A percentile compares a stretch with the other conserved stretches of the same genome.
Evolutionary conservation across 2,113 vertebrate genomes (phyloP).

Genomic region (Trematomus loennbergii): DNA sequence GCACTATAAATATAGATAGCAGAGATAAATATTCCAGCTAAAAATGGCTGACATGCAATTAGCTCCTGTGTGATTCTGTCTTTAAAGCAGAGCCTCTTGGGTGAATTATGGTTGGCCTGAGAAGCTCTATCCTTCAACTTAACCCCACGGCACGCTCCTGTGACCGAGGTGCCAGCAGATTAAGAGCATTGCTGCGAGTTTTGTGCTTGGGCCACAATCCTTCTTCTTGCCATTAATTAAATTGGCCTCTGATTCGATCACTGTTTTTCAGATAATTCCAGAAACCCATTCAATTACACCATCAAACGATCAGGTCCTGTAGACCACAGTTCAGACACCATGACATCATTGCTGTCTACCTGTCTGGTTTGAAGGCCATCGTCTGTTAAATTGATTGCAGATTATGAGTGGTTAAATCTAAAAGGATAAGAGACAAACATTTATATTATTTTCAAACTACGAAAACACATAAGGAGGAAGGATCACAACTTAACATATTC

Average conservation of each 20-base stretch:
- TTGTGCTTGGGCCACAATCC: slow-evolving; percentile 30
- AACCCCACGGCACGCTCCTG: slow-evolving; percentile 29
- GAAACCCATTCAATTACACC: slow-evolving; percentile 70
- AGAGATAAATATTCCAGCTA: slow-evolving; percentile 60
- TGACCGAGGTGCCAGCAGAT: slow-evolving; percentile 41
- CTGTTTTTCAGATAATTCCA: slow-evolving; percentile 58
- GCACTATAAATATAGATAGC: slow-evolving; percentile 38
- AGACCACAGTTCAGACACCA: slow-evolving; percentile 32
- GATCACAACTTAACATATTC: background rate
- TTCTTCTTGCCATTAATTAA: slow-evolving; percentile 67
- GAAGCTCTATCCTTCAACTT: slow-evolving; percentile 38
- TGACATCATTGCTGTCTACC: slow-evolving; percentile 36
- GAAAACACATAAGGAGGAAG: background rate
- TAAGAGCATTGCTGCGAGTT: slow-evolving; percentile 36
- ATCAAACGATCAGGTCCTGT: slow-evolving; percentile 65
- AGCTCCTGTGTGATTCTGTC: slow-evolving; percentile 59
- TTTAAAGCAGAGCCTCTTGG: slow-evolving; percentile 58
- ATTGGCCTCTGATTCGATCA: slow-evolving; percentile 68
- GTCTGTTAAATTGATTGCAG: background rate
- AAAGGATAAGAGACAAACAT: background rate
- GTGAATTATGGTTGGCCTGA: slow-evolving; percentile 45
- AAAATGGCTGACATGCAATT: slow-evolving; percentile 67
- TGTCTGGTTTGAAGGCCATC: slow-evolving; percentile 1
- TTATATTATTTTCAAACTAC: background rate
- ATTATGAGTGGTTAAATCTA: background rate